These are phyloP conservation scores for Nycticryphes semicollaris DNA, from an alignment of 2,113 vertebrate species.

Conservation along the genomic window DNA sequence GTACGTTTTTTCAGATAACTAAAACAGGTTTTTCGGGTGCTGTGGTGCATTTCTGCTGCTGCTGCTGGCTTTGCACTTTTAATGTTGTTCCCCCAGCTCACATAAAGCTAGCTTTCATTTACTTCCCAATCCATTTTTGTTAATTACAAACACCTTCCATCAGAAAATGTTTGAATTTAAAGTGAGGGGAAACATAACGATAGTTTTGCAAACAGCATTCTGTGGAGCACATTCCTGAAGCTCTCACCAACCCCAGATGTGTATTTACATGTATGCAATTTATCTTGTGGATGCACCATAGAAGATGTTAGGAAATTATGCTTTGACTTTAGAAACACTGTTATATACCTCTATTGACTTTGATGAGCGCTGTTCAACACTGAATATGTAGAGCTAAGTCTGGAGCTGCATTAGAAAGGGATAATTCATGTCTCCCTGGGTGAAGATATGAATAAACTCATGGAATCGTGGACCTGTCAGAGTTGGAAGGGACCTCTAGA, in stretches of 20 bases:
- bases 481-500: too few relatives aligned
- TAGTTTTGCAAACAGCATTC: constrained; percentile 6
- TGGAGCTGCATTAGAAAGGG: not conserved
- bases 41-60: not conserved
- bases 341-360: not conserved
- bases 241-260: not conserved
- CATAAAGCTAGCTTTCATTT: constrained; percentile 7
- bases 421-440: not conserved
- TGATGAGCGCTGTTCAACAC: not conserved
- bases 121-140: constrained; percentile 7
- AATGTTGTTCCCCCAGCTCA: not conserved
- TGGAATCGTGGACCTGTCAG: too few relatives aligned
- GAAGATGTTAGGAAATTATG: not conserved
- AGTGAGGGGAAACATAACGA: not conserved
- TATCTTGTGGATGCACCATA: not conserved
- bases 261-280: not conserved
- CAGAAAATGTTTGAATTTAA: constrained; percentile 24
- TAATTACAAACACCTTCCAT: constrained; percentile 11
- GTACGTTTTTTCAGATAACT: not conserved
- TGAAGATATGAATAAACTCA: not conserved
- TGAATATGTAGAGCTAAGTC: not conserved
- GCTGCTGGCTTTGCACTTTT: not conserved
- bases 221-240: not conserved
- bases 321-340: not conserved
- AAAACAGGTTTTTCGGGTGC: not conserved